Percentiles rank a stretch among this genome's conserved stretches.
These are phyloP conservation scores for Tolmerus cingulatus DNA, from an alignment of 2,888 invertebrate genomes.

Conservation along the genomic window DNA sequence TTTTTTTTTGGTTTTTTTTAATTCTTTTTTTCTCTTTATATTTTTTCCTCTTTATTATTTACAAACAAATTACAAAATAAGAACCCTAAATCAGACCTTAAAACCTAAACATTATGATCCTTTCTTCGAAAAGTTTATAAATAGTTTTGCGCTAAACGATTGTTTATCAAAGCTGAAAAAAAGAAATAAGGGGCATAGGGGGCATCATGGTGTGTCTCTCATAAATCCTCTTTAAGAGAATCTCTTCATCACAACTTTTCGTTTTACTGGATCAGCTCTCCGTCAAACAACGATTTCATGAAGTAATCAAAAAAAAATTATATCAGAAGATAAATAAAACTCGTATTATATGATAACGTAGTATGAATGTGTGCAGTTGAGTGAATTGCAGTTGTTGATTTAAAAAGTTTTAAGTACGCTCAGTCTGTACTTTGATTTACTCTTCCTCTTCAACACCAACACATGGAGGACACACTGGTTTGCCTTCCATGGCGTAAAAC, in stretches of 20 bases:
- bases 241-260: neutral
- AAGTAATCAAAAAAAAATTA: neutral
- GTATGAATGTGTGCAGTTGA: conserved; percentile 14
- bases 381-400: neutral
- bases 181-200: conserved; percentile 55
- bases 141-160: neutral
- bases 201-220: conserved; percentile 49
- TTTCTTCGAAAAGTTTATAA: conserved; percentile 21
- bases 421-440: conserved; percentile 56
- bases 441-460: conserved; percentile 91
- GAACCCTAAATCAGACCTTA: conserved; percentile 38
- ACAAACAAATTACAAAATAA: conserved; percentile 60
- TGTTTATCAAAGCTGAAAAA: conserved; percentile 64
- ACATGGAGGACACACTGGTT: conserved; percentile 94
- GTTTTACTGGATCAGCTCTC: neutral
- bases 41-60: conserved; percentile 59
- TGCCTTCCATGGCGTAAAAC: conserved; percentile 96
- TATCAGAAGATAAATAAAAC: neutral
- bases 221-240: neutral
- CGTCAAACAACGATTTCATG: neutral
- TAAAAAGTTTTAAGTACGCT: conserved; percentile 8
- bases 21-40: conserved; percentile 51
- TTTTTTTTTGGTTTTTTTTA: conserved; percentile 49
- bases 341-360: neutral
- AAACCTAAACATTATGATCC: conserved; percentile 27